Conservation (phyloP, 2,888 invertebrate genomes). For the Sphaeridia pumilis region DNA sequence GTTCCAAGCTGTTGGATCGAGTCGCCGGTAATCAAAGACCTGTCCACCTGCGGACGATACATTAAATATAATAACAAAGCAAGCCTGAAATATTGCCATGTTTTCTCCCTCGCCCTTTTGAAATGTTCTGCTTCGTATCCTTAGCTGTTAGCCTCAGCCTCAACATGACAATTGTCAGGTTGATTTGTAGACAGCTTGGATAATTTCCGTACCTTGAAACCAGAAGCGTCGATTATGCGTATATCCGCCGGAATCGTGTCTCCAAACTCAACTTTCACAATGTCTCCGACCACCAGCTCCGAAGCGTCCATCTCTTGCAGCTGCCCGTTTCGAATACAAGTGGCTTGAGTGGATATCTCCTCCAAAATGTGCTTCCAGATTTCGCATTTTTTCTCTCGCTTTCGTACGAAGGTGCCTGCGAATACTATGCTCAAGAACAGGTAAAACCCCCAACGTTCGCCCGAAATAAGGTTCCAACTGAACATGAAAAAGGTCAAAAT, state of each 20-base stretch:
- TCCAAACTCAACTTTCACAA: conserved; percentile 44
- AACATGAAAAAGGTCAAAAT: too few species aligned
- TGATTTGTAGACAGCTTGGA: neutral
- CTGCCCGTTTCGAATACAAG: neutral
- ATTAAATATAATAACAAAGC: conserved; percentile 20
- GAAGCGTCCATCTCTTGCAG: conserved; percentile 9
- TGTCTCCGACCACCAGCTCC: conserved; percentile 16
- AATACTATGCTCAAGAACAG: too few species aligned
- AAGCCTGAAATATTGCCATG: neutral
- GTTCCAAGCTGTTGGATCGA: conserved; percentile 86
- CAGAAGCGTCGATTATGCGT: conserved; percentile 45
- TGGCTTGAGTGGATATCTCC: too few species aligned
- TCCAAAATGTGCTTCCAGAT: too few species aligned
- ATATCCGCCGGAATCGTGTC: conserved; percentile 51
- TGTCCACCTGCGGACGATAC: conserved; percentile 53
- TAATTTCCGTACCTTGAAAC: conserved; percentile 44
- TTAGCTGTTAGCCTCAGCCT: too few species aligned
- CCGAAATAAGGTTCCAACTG: too few species aligned
- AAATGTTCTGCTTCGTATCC: too few species aligned
- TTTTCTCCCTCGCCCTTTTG: neutral
- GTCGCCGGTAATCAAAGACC: conserved; percentile 87
- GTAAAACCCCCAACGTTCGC: too few species aligned
- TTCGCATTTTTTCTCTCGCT: too few species aligned
- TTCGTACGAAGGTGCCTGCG: too few species aligned
- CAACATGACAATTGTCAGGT: too few species aligned